Evolutionary conservation across 23 tunicate species (phyloP).

Genomic region (Styela plicata): DNA sequence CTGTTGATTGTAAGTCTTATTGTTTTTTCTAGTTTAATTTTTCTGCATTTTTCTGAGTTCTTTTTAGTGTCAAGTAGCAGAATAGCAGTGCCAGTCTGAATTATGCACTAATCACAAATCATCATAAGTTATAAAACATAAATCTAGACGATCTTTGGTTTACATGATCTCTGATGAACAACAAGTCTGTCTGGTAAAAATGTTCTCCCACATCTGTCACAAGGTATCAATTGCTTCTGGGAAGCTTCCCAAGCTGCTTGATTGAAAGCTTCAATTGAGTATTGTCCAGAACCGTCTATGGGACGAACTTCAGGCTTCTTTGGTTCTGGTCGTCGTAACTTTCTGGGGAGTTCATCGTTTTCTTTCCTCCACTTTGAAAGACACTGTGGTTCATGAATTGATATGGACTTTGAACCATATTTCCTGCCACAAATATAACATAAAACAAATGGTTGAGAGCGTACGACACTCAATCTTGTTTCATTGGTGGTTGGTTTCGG

Average conservation of each 20-base stretch:
- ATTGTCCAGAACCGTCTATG: slow-evolving; percentile 56
- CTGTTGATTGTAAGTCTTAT: no score
- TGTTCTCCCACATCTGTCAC: slow-evolving; percentile 82
- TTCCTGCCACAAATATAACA: slow-evolving; percentile 95
- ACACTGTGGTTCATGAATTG: slow-evolving; percentile 90
- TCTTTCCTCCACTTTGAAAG: slow-evolving; percentile 72
- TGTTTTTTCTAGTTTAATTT: no score
- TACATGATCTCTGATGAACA: slow-evolving; percentile 83
- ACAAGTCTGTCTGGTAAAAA: slow-evolving; percentile 80
- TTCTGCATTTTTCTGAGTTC: no score
- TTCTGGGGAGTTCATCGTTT: slow-evolving; percentile 48
- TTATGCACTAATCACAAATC: no score
- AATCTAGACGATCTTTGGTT: slow-evolving; percentile 21
- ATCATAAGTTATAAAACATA: no score
- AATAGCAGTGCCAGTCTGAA: no score
- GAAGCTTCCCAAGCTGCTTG: slow-evolving; percentile 91
- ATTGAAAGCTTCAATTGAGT: slow-evolving; percentile 71
- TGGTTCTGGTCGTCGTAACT: slow-evolving; percentile 80
- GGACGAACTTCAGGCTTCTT: slow-evolving; percentile 69
- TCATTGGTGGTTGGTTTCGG: slow-evolving; percentile 1
- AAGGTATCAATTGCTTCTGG: slow-evolving; percentile 80
- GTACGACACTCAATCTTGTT: not conserved
- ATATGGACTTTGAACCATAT: slow-evolving; percentile 71
- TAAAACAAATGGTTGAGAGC: slow-evolving; percentile 59
- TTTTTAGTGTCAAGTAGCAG: no score